These are phyloP conservation scores for Willisornis vidua DNA, from an alignment of 2,113 vertebrate species.

Conservation along the genomic window DNA sequence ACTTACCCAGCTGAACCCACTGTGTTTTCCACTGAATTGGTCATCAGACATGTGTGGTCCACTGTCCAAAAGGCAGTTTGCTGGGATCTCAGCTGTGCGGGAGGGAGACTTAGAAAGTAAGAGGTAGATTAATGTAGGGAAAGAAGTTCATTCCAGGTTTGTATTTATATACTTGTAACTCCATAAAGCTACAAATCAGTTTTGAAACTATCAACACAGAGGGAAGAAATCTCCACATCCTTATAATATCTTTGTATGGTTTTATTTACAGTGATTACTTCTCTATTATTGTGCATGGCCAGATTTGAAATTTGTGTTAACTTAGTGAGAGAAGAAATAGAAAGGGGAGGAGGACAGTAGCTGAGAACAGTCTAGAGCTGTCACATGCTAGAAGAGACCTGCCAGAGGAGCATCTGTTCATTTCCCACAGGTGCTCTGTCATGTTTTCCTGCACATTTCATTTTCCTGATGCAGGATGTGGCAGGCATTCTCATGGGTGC, in stretches of 20 bases:
- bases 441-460: neutral
- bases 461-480: fast-evolving
- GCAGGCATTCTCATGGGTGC: fast-evolving
- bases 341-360: neutral
- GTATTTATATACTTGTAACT: neutral
- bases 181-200: neutral
- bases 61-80: neutral
- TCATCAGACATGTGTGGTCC: neutral
- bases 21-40: neutral
- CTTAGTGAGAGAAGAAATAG: neutral
- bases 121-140: neutral
- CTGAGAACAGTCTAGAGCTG: no score
- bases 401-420: neutral
- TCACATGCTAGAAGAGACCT: fast-evolving
- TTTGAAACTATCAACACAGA: neutral
- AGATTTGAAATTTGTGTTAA: neutral
- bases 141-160: neutral
- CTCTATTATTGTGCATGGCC: no score
- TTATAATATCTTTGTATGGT: fast-evolving
- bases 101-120: neutral
- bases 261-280: neutral
- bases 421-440: neutral
- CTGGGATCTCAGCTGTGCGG: neutral
- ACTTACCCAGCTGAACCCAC: neutral
- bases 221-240: neutral